Percentiles rank a stretch among this genome's conserved stretches.
These are phyloP conservation scores for Trachops cirrhosus DNA, from an alignment of 2,797 vertebrate genomes.

Conservation along the genomic window DNA sequence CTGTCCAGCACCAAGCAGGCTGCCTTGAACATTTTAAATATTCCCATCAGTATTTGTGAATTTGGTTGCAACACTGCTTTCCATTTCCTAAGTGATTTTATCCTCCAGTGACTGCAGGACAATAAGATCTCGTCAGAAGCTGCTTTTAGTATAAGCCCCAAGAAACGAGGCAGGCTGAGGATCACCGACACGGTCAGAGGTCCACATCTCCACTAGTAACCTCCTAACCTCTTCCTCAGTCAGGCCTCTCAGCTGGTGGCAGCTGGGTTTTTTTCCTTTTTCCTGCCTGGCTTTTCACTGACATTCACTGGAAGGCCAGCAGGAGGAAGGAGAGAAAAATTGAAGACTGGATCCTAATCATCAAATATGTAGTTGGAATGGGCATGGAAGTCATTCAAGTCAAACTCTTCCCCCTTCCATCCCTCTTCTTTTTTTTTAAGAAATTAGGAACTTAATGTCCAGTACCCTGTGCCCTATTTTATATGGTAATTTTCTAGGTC, in stretches of 20 bases:
- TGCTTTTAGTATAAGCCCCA: slow-evolving; percentile 3
- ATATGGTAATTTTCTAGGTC: background rate
- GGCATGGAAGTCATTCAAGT: background rate
- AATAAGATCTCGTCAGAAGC: background rate
- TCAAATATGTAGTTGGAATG: background rate
- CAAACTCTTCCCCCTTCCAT: background rate
- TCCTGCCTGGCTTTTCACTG: background rate
- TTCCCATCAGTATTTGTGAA: slow-evolving; percentile 33
- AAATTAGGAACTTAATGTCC: background rate
- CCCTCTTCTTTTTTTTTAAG: background rate
- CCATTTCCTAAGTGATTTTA: slow-evolving; percentile 29
- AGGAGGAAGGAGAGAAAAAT: background rate
- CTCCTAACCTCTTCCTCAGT: background rate
- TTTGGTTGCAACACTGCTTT: slow-evolving; percentile 7
- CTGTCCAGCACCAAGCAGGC: background rate
- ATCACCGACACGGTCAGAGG: background rate
- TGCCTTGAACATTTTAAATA: slow-evolving; percentile 23
- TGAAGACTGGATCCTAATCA: background rate
- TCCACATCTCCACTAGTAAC: background rate
- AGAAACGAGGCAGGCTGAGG: background rate
- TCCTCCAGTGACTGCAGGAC: background rate
- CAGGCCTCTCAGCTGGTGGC: background rate
- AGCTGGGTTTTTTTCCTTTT: slow-evolving; percentile 17
- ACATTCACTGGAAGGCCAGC: background rate
- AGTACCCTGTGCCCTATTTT: background rate